Percentiles rank a stretch among this genome's conserved stretches.
Evolutionary conservation across 2,888 invertebrate species (phyloP).

Genomic region (Deilephila elpenor): DNA sequence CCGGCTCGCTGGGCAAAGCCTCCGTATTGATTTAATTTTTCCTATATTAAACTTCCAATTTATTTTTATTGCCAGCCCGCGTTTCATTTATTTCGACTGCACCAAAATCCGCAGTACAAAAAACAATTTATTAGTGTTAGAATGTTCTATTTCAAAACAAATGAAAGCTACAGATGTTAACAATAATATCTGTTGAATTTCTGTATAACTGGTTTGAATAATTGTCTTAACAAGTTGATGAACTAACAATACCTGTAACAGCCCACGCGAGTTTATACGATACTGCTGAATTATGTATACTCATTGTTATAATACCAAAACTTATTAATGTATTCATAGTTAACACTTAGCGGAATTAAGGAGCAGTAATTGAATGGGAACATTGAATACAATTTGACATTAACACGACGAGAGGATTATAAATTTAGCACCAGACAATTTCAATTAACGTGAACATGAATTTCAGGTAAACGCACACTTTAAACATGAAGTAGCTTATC

Average conservation of each 20-base stretch:
- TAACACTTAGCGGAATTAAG: constrained; percentile 47
- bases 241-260: constrained; percentile 19
- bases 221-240: constrained; percentile 11
- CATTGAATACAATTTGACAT: constrained; percentile 44
- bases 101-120: no score
- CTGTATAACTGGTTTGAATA: constrained; percentile 2
- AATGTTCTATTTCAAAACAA: not conserved
- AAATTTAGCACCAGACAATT: constrained; percentile 52
- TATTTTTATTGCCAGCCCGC: not conserved
- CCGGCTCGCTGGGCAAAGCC: constrained; percentile 28
- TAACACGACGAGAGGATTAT: constrained; percentile 52
- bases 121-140: not conserved
- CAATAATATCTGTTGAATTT: not conserved
- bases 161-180: not conserved
- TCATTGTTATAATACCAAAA: constrained; percentile 23
- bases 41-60: constrained; percentile 6
- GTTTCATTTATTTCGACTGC: not conserved
- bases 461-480: constrained; percentile 30
- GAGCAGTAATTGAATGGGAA: constrained; percentile 32
- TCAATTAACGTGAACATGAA: constrained; percentile 50
- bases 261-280: constrained; percentile 8
- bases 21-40: constrained; percentile 28
- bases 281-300: constrained; percentile 22
- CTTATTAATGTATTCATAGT: constrained; percentile 46
- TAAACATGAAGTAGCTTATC: not conserved